Conservation (phyloP, 2,797 vertebrate species). For the Tolypeutes matacus region DNA sequence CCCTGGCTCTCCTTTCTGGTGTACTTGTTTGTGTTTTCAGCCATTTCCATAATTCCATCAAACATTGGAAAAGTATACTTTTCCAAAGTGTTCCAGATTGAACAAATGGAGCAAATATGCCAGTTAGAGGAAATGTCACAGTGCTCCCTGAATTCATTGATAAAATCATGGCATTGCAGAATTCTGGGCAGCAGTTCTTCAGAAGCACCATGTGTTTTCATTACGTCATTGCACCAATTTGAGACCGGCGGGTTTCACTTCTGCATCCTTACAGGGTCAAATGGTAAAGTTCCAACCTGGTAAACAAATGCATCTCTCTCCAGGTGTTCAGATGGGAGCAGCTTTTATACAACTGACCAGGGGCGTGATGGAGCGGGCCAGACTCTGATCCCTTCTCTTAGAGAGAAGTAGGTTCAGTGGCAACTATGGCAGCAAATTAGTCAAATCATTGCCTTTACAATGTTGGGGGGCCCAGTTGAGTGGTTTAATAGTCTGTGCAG, state of each 20-base stretch:
- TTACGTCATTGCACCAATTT: background rate
- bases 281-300: background rate
- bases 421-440: background rate
- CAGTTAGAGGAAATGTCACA: background rate
- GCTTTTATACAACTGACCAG: background rate
- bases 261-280: background rate
- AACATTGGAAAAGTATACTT: background rate
- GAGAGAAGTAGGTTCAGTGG: background rate
- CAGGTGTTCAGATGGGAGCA: background rate
- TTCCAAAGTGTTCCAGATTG: background rate
- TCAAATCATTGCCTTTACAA: background rate
- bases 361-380: background rate
- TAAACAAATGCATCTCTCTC: background rate
- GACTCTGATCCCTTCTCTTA: background rate
- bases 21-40: conserved; percentile 17
- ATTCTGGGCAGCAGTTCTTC: background rate
- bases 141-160: background rate
- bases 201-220: background rate
- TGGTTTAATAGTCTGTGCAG: background rate
- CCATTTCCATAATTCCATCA: background rate
- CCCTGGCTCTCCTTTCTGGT: background rate
- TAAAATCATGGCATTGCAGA: background rate
- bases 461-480: background rate
- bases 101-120: background rate
- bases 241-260: background rate